phyloP scores from a whole-genome alignment of 2,797 vertebrate genomes.

The Alcedo atthis region DNA sequence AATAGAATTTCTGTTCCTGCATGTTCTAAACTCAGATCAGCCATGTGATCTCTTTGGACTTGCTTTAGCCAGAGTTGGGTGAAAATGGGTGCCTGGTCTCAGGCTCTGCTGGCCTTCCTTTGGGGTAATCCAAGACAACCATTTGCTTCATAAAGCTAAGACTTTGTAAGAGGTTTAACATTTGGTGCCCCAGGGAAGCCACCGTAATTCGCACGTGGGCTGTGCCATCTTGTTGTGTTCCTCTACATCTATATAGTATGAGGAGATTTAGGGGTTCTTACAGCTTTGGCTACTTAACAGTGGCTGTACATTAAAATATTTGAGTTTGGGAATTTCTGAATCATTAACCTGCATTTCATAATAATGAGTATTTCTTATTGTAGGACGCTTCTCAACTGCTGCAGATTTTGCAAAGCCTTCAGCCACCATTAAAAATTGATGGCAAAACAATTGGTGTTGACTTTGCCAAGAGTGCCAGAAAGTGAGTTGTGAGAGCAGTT shows the following conservation, averaged over 20 bases:
- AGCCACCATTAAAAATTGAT: slow-evolving; percentile 95
- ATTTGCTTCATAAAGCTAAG: background rate
- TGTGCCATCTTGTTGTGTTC: background rate
- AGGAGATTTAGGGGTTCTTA: background rate
- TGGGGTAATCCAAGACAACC: background rate
- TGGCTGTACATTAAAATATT: fast-evolving
- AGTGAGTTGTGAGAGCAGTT: slow-evolving; percentile 82
- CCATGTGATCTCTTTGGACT: background rate
- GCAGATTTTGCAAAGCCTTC: slow-evolving; percentile 94
- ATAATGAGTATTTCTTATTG: slow-evolving; percentile 12
- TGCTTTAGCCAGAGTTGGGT: background rate
- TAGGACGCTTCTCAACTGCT: slow-evolving; percentile 98
- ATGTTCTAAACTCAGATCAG: fast-evolving
- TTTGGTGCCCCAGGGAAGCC: fast-evolving
- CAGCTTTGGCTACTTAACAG: background rate
- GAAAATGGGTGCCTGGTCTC: background rate
- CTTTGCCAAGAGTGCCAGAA: slow-evolving; percentile 98
- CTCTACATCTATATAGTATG: fast-evolving
- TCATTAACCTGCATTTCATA: background rate
- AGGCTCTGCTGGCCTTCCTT: background rate
- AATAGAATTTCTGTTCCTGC: background rate
- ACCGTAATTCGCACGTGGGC: fast-evolving
- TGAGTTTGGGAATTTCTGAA: background rate
- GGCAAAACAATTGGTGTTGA: slow-evolving; percentile 98
- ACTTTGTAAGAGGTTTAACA: background rate